Conservation (phyloP, 1,140 invertebrate genomes). For the Apis laboriosa region DNA sequence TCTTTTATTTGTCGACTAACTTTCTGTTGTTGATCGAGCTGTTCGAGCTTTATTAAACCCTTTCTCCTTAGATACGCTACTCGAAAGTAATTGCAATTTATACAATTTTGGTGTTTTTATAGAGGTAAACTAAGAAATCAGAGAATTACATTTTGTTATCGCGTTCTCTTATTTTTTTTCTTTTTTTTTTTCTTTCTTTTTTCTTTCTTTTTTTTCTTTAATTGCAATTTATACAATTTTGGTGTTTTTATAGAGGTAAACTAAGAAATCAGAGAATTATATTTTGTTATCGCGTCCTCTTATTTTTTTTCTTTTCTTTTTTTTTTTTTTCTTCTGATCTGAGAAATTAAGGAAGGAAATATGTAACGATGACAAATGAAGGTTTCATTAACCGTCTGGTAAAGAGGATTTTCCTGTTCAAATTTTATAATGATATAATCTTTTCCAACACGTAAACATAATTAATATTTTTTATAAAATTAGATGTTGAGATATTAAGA, state of each 20-base stretch:
- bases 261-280: too few relatives aligned
- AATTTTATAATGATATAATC: not conserved
- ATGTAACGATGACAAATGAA: not conserved
- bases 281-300: too few relatives aligned
- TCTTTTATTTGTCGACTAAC: constrained; percentile 3
- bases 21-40: constrained; percentile 14
- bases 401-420: not conserved
- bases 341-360: too few relatives aligned
- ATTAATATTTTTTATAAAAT: not conserved
- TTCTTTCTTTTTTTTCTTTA: too few relatives aligned
- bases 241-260: not conserved
- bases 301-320: too few relatives aligned
- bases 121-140: too few relatives aligned
- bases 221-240: not conserved
- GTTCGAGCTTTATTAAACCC: not conserved
- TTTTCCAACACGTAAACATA: not conserved
- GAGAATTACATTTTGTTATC: too few relatives aligned
- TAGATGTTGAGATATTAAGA: too few relatives aligned
- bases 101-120: not conserved
- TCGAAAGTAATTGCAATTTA: not conserved
- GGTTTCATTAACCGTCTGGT: not conserved
- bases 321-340: not conserved
- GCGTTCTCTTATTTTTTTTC: too few relatives aligned
- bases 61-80: not conserved
- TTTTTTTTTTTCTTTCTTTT: too few relatives aligned